Conservation (phyloP, 1,140 invertebrate species). For the Eupeodes corollae region DNA sequence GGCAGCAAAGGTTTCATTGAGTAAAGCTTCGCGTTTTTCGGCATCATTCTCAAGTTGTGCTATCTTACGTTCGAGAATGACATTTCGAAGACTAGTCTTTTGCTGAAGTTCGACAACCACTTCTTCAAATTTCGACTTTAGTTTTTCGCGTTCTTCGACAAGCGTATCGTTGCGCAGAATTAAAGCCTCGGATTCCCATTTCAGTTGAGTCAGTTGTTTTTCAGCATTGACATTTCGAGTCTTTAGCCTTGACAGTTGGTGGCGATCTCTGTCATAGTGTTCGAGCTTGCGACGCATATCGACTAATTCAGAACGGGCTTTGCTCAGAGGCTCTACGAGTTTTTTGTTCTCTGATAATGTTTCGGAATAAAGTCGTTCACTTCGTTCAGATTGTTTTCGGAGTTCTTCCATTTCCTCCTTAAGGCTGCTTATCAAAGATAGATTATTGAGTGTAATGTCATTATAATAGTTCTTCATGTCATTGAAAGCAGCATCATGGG, state of each 20-base stretch:
- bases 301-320: slow-evolving; percentile 51
- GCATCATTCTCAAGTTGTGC: slow-evolving; percentile 50
- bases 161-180: slow-evolving; percentile 69
- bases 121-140: slow-evolving; percentile 66
- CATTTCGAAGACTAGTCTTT: slow-evolving; percentile 60
- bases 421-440: slow-evolving; percentile 67
- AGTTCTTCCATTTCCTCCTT: slow-evolving; percentile 80
- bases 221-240: slow-evolving; percentile 38
- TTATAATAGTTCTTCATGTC: slow-evolving; percentile 92
- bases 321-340: slow-evolving; percentile 56
- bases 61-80: slow-evolving; percentile 65
- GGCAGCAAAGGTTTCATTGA: slow-evolving; percentile 53
- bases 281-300: slow-evolving; percentile 60
- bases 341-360: slow-evolving; percentile 59
- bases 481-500: slow-evolving; percentile 72
- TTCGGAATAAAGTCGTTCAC: slow-evolving; percentile 45
- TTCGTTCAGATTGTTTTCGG: slow-evolving; percentile 67
- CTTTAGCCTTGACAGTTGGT: slow-evolving; percentile 43
- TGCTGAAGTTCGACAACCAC: slow-evolving; percentile 78
- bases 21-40: slow-evolving; percentile 56
- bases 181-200: slow-evolving; percentile 60
- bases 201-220: slow-evolving; percentile 61
- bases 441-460: slow-evolving; percentile 83
- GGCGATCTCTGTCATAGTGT: slow-evolving; percentile 69
- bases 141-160: slow-evolving; percentile 58